These are phyloP conservation scores for Eumacrocentrus americanus DNA, from an alignment of 2,888 invertebrate species.

Conservation along the genomic window DNA sequence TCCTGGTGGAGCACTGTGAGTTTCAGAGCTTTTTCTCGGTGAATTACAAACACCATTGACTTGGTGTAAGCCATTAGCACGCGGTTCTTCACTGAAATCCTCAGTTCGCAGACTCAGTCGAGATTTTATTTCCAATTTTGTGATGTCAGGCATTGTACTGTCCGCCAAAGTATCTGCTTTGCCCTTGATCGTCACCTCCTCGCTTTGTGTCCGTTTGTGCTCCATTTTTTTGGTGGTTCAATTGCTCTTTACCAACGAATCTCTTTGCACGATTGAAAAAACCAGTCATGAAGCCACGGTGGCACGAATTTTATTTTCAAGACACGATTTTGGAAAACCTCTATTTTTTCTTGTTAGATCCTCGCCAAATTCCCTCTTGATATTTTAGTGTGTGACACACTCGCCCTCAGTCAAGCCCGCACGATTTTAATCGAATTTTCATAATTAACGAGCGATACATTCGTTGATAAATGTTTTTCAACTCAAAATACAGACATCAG, in stretches of 20 bases:
- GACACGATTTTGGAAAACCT: neutral
- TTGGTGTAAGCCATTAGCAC: constrained; percentile 52
- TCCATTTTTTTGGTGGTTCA: constrained; percentile 37
- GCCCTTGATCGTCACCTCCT: constrained; percentile 39
- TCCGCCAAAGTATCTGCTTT: constrained; percentile 40
- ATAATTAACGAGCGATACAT: constrained; percentile 43
- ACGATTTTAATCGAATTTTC: constrained; percentile 54
- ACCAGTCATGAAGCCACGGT: neutral
- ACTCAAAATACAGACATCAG: constrained; percentile 44
- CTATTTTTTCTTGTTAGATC: constrained; percentile 21
- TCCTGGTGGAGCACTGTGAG: constrained; percentile 38
- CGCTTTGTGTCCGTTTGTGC: constrained; percentile 31
- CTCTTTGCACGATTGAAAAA: constrained; percentile 14
- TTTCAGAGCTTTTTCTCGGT: constrained; percentile 42
- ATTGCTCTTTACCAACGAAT: constrained; percentile 38
- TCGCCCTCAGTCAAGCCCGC: constrained; percentile 37
- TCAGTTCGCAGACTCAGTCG: constrained; percentile 47
- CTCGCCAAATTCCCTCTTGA: constrained; percentile 22
- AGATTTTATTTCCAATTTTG: constrained; percentile 52
- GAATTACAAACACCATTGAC: constrained; percentile 53
- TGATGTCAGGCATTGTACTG: constrained; percentile 43
- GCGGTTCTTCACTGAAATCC: constrained; percentile 38
- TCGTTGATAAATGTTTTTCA: constrained; percentile 35
- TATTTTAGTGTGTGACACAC: constrained; percentile 37
- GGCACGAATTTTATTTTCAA: neutral